phyloP scores from a whole-genome alignment of 2,797 vertebrate genomes.

The Bufotes viridis region DNA sequence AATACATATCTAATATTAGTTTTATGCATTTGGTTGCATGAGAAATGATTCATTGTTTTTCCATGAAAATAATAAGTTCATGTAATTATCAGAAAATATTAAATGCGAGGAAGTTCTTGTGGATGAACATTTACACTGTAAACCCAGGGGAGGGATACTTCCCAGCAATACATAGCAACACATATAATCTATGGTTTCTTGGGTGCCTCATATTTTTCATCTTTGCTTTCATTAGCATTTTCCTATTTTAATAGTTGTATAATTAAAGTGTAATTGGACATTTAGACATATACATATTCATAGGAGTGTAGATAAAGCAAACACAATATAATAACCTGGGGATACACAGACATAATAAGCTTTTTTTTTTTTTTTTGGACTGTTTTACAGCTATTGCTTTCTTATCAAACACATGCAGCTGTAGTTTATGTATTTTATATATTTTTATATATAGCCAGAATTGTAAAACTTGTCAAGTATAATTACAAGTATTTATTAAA shows the following conservation, averaged over 20 bases:
- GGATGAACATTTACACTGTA: slow-evolving; percentile 19
- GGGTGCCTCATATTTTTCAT: slow-evolving; percentile 68
- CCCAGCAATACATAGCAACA: neutral
- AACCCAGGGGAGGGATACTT: slow-evolving; percentile 15
- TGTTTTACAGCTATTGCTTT: neutral
- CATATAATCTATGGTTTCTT: slow-evolving; percentile 64
- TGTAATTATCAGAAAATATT: slow-evolving; percentile 16
- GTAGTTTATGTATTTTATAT: neutral
- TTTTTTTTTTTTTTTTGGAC: slow-evolving; percentile 14
- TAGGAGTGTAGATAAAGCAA: slow-evolving; percentile 66
- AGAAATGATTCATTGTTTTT: neutral
- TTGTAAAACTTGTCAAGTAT: neutral
- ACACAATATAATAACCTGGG: slow-evolving; percentile 69
- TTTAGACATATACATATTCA: slow-evolving; percentile 74
- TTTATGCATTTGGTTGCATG: neutral
- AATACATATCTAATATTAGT: neutral
- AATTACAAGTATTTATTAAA: neutral
- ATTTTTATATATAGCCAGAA: neutral
- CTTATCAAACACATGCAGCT: slow-evolving; percentile 28
- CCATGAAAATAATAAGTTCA: neutral
- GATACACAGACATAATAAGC: slow-evolving; percentile 26
- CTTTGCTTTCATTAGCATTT: slow-evolving; percentile 71
- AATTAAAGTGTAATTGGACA: slow-evolving; percentile 75
- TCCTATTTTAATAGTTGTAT: slow-evolving; percentile 71
- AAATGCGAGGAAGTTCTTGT: neutral